phyloP scores from a whole-genome alignment of 2,113 vertebrate genomes.

The Archocentrus centrarchus region DNA sequence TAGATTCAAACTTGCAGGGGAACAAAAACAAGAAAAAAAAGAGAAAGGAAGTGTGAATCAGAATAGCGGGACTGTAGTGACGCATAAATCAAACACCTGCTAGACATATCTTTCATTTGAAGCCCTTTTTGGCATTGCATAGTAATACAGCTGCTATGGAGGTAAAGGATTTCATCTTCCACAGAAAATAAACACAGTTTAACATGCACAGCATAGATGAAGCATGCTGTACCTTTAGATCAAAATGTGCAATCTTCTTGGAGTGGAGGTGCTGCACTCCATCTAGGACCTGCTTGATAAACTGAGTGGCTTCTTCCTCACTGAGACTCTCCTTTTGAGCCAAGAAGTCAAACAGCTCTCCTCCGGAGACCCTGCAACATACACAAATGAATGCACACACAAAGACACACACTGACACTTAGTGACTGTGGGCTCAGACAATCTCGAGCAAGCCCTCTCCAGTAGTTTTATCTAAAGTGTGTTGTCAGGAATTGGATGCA shows the following conservation, averaged over 20 bases:
- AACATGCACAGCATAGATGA: neutral
- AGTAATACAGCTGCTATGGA: neutral
- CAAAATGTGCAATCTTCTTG: constrained; percentile 94
- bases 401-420: neutral
- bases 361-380: constrained; percentile 90
- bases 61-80: neutral
- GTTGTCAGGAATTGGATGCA: constrained; percentile 23
- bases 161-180: neutral
- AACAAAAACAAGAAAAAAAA: neutral
- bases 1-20: constrained; percentile 2
- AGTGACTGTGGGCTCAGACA: constrained; percentile 16
- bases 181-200: neutral
- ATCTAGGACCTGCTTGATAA: constrained; percentile 96
- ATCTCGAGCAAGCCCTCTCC: constrained; percentile 13
- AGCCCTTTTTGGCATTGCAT: too few relatives aligned
- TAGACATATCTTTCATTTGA: neutral
- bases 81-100: constrained; percentile 19
- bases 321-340: constrained; percentile 96
- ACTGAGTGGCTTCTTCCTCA: constrained; percentile 96
- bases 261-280: constrained; percentile 94
- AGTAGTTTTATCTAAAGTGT: constrained; percentile 45
- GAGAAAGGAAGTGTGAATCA: constrained; percentile 61
- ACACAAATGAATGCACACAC: constrained; percentile 31
- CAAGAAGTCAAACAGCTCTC: constrained; percentile 97
- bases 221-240: constrained; percentile 89